A percentile compares a stretch with the other conserved stretches of the same genome.
Evolutionary conservation across 2,797 vertebrate genomes (phyloP).

Genomic region (Harpagifer antarcticus): DNA sequence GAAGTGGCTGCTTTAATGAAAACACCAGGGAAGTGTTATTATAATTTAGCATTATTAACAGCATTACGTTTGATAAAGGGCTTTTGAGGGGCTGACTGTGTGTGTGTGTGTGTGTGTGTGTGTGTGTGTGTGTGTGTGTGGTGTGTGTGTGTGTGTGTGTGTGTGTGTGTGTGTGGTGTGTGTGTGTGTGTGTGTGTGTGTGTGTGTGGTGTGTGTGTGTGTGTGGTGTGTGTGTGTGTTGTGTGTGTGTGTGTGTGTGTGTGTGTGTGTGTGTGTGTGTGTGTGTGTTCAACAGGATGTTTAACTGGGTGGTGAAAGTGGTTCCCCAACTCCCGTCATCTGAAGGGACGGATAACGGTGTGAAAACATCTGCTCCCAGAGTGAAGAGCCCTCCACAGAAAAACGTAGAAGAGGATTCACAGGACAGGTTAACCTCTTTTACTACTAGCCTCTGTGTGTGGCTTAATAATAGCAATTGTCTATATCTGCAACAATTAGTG

Average conservation of each 20-base stretch:
- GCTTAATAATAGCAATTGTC: too few relatives aligned
- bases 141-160: too few relatives aligned
- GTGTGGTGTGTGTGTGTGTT: too few relatives aligned
- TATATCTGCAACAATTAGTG: too few relatives aligned
- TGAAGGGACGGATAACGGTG: conserved; percentile 49
- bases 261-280: conserved; percentile 18
- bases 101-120: conserved; percentile 4
- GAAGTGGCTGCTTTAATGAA: conserved; percentile 44
- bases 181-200: too few relatives aligned
- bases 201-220: too few relatives aligned
- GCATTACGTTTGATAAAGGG: conserved; percentile 23
- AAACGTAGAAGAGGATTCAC: conserved; percentile 55
- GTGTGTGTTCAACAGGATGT: conserved; percentile 81
- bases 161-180: too few relatives aligned
- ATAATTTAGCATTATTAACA: conserved; percentile 27
- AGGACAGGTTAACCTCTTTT: conserved; percentile 47
- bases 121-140: too few relatives aligned
- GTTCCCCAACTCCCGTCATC: conserved; percentile 80
- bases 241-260: conserved; percentile 19
- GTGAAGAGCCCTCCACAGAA: conserved; percentile 54
- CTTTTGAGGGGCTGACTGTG: conserved; percentile 35
- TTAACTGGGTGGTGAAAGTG: conserved; percentile 88
- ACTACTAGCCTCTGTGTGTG: too few relatives aligned
- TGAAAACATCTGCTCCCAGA: conserved; percentile 45
- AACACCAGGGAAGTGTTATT: background rate